These are phyloP conservation scores for Melanerpes aurifrons DNA, from an alignment of 2,113 vertebrate species.

Conservation along the genomic window DNA sequence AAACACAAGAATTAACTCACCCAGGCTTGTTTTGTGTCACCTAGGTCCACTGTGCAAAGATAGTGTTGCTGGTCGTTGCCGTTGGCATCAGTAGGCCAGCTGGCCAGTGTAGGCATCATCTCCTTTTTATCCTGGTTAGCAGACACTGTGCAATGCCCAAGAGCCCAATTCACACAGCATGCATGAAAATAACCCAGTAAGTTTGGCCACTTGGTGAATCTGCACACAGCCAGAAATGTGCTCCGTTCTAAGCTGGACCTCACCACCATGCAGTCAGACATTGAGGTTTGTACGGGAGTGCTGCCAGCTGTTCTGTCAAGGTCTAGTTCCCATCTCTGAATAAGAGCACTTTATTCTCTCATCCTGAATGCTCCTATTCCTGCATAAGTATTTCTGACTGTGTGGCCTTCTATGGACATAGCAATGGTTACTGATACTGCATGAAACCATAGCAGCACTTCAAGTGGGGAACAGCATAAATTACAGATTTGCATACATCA, in stretches of 20 bases:
- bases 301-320: background rate
- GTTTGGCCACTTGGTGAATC: background rate
- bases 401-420: background rate
- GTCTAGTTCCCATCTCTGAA: background rate
- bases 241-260: background rate
- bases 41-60: background rate
- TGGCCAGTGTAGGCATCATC: background rate
- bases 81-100: background rate
- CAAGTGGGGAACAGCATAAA: background rate
- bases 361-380: background rate
- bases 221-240: fast-evolving
- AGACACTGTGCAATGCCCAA: background rate
- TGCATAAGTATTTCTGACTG: background rate
- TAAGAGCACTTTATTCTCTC: background rate
- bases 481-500: background rate
- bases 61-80: background rate
- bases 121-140: fast-evolving
- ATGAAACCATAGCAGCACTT: background rate
- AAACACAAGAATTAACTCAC: background rate
- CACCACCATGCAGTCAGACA: fast-evolving
- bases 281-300: fast-evolving
- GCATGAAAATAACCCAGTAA: background rate
- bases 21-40: background rate
- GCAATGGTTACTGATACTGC: background rate
- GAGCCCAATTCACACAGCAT: background rate